Conservation (phyloP, 2,113 vertebrate genomes). For the Dissostichus mawsoni region DNA sequence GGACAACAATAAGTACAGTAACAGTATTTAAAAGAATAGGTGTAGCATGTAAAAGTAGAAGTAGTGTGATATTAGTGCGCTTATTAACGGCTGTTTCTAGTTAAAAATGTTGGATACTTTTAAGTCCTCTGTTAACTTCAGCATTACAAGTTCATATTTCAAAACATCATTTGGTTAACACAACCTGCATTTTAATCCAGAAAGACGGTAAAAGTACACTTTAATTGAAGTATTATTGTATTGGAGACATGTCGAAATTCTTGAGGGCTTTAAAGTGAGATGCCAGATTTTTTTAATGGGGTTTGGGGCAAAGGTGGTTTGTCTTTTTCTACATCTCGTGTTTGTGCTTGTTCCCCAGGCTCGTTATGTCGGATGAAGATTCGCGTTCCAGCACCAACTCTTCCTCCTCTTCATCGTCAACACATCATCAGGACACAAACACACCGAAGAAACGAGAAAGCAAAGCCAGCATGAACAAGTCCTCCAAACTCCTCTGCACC, state of each 20-base stretch:
- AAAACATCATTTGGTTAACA: neutral
- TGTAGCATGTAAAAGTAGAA: too few relatives aligned
- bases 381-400: slow-evolving; percentile 97
- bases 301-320: neutral
- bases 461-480: slow-evolving; percentile 98
- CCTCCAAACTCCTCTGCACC: slow-evolving; percentile 96
- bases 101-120: rapidly evolving
- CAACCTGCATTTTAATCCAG: neutral
- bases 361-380: slow-evolving; percentile 99
- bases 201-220: neutral
- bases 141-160: neutral
- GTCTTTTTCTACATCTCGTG: neutral
- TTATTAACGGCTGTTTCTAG: too few relatives aligned
- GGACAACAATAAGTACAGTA: too few relatives aligned
- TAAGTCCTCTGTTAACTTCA: neutral
- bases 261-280: neutral
- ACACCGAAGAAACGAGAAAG: slow-evolving; percentile 92
- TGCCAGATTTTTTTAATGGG: neutral
- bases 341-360: slow-evolving; percentile 57
- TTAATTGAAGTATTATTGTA: neutral
- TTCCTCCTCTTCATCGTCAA: slow-evolving; percentile 89
- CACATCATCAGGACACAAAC: slow-evolving; percentile 81
- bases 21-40: too few relatives aligned
- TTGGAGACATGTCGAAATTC: neutral
- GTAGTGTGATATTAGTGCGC: too few relatives aligned